Conservation (phyloP, 2,888 invertebrate genomes). For the Pachymerium ferrugineum region DNA sequence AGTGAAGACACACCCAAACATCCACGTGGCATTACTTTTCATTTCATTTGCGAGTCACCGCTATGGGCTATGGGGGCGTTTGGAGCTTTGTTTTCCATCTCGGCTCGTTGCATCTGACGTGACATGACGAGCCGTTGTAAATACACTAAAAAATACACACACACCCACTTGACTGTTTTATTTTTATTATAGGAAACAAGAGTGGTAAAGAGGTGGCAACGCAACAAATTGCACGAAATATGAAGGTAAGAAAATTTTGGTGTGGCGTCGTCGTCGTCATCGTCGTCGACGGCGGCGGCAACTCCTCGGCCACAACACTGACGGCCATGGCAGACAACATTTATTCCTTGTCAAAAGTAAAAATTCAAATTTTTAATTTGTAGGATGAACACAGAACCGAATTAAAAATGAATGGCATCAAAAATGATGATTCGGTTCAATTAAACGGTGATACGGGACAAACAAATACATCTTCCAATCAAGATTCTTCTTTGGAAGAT, state of each 20-base stretch:
- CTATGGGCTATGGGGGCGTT: not conserved
- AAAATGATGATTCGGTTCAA: constrained; percentile 32
- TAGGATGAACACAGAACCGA: constrained; percentile 35
- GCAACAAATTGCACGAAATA: too few species aligned
- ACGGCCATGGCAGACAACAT: not conserved
- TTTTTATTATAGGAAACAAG: not conserved
- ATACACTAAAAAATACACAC: not conserved
- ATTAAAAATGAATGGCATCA: constrained; percentile 36
- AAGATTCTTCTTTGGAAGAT: constrained; percentile 33
- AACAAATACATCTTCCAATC: not conserved
- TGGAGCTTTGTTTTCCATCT: not conserved
- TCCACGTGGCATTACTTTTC: not conserved
- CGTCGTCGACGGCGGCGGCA: not conserved
- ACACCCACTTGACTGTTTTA: not conserved
- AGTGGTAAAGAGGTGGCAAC: not conserved
- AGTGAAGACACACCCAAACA: not conserved
- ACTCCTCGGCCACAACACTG: too few species aligned
- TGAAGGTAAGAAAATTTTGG: not conserved
- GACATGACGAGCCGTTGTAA: not conserved
- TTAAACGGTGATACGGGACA: constrained; percentile 35
- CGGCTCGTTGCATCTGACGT: not conserved
- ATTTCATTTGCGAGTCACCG: not conserved
- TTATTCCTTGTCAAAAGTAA: not conserved
- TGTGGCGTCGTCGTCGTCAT: not conserved
- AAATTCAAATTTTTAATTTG: not conserved